Evolutionary conservation across 2,888 invertebrate genomes (phyloP).

Genomic region (Stenurella melanura): DNA sequence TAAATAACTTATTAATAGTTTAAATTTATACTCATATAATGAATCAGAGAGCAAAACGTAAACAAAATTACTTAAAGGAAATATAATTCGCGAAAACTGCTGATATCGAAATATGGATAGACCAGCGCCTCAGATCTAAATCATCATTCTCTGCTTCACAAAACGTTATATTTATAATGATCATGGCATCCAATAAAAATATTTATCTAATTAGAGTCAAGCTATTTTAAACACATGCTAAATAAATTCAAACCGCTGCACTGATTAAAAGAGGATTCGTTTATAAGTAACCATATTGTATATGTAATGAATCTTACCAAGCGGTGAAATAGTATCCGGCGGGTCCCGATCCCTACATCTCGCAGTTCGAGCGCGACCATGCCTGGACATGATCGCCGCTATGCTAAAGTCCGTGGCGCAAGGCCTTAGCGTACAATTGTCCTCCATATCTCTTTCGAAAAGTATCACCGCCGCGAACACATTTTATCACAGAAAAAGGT

Average conservation of each 20-base stretch:
- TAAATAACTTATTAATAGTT: background rate
- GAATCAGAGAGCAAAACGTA: too few species aligned
- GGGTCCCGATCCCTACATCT: conserved; percentile 74
- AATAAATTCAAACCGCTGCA: background rate
- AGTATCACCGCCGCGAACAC: conserved; percentile 57
- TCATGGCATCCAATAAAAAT: background rate
- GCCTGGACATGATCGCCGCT: conserved; percentile 94
- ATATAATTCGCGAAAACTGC: background rate
- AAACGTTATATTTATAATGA: background rate
- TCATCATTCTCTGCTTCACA: background rate
- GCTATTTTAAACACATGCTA: background rate
- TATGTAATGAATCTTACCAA: conserved; percentile 67
- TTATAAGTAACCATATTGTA: conserved; percentile 7
- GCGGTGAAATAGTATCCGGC: conserved; percentile 70
- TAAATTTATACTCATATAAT: background rate
- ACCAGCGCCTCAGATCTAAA: background rate
- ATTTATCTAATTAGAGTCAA: background rate
- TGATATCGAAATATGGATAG: background rate
- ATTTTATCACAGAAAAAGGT: conserved; percentile 60
- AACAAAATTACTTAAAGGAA: background rate
- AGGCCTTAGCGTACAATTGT: conserved; percentile 82
- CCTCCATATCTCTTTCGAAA: conserved; percentile 73
- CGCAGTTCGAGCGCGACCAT: conserved; percentile 78
- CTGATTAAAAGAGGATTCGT: background rate
- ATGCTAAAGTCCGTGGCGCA: conserved; percentile 97